These are phyloP conservation scores for Pimephales promelas DNA, from an alignment of 2,113 vertebrate genomes.

Conservation along the genomic window DNA sequence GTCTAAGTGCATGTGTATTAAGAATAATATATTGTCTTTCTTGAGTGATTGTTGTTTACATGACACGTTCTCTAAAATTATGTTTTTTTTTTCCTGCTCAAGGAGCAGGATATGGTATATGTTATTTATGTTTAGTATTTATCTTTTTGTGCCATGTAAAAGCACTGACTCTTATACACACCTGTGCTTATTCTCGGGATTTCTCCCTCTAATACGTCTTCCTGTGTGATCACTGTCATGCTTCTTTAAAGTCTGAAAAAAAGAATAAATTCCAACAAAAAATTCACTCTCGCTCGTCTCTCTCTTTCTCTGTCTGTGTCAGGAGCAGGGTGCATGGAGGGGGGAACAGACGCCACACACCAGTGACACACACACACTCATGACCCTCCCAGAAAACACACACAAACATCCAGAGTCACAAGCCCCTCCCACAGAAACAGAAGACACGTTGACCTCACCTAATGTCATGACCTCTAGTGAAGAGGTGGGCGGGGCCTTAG, in stretches of 20 bases:
- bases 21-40: conserved; percentile 50
- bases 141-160: conserved; percentile 65
- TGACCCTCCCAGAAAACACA: conserved; percentile 30
- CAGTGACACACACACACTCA: conserved; percentile 38
- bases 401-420: conserved; percentile 6
- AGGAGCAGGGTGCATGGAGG: conserved; percentile 64
- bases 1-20: conserved; percentile 45
- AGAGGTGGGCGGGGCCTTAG: not conserved
- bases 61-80: conserved; percentile 31
- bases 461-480: not conserved
- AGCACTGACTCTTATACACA: conserved; percentile 63
- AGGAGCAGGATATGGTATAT: conserved; percentile 10
- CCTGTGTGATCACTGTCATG: conserved; percentile 39
- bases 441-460: not conserved
- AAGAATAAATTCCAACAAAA: conserved; percentile 50
- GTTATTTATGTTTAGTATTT: conserved; percentile 10
- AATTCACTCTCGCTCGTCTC: conserved; percentile 56
- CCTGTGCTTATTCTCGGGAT: conserved; percentile 55
- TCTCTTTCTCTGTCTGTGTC: conserved; percentile 71
- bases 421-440: not conserved
- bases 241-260: conserved; percentile 40
- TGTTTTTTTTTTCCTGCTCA: conserved; percentile 41
- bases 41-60: conserved; percentile 57
- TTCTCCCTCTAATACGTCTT: conserved; percentile 50
- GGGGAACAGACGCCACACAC: conserved; percentile 60